phyloP scores from a whole-genome alignment of 23 tunicate genomes.

The Trididemnum clinides region DNA sequence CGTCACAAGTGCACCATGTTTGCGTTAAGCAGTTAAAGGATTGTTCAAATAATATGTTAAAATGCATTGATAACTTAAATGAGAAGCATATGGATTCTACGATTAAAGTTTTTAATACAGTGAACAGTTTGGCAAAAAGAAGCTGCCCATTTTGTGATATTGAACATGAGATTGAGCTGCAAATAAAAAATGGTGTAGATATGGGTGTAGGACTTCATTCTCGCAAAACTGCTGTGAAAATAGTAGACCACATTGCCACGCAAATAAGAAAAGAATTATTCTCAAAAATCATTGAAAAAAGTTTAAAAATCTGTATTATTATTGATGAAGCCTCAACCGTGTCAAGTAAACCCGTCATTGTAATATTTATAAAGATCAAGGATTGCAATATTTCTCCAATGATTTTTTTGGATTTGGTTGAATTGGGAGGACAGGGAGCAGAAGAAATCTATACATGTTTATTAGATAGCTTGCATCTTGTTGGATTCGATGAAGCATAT shows the following conservation, averaged over 20 bases:
- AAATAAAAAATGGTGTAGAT: slow-evolving; percentile 63
- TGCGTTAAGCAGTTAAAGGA: slow-evolving; percentile 35
- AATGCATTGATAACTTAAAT: slow-evolving; percentile 22
- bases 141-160: slow-evolving; percentile 47
- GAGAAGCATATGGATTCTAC: slow-evolving; percentile 45
- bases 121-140: slow-evolving; percentile 62
- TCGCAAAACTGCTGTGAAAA: slow-evolving; percentile 59
- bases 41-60: slow-evolving; percentile 16
- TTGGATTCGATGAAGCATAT: slow-evolving; percentile 53
- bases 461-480: slow-evolving; percentile 49
- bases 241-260: slow-evolving; percentile 59
- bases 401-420: slow-evolving; percentile 60
- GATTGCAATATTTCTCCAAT: slow-evolving; percentile 54
- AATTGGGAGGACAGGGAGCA: slow-evolving; percentile 53
- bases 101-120: slow-evolving; percentile 55
- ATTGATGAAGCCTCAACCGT: slow-evolving; percentile 65
- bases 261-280: slow-evolving; percentile 47
- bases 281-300: slow-evolving; percentile 55
- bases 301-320: slow-evolving; percentile 51
- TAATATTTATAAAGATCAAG: slow-evolving; percentile 46
- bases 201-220: slow-evolving; percentile 59
- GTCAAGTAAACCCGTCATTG: slow-evolving; percentile 45
- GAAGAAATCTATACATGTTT: slow-evolving; percentile 48
- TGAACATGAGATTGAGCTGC: slow-evolving; percentile 59
- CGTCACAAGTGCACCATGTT: slow-evolving; percentile 21